These are phyloP conservation scores for Phrynosoma platyrhinos DNA, from an alignment of 2,113 vertebrate species.

Conservation along the genomic window DNA sequence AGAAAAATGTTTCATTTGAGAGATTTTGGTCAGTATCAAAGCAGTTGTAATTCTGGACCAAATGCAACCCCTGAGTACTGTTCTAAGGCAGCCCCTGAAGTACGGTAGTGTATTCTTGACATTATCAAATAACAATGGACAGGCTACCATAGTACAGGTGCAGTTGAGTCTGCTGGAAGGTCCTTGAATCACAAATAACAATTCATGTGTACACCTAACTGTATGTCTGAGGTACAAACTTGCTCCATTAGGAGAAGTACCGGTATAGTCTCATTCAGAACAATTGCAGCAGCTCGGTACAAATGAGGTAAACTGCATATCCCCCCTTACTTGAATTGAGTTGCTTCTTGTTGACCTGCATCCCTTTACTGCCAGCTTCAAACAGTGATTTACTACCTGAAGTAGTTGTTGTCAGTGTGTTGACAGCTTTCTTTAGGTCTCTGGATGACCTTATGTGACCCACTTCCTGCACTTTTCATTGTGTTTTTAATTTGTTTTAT, in stretches of 20 bases:
- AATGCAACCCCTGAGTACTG: too few relatives aligned
- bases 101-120: too few relatives aligned
- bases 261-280: not conserved
- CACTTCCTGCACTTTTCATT: too few relatives aligned
- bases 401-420: not conserved
- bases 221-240: not conserved
- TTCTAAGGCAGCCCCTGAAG: too few relatives aligned
- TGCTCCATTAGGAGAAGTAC: not conserved
- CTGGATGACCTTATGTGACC: not conserved
- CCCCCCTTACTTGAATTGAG: not conserved
- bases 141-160: not conserved
- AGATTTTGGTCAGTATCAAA: too few relatives aligned
- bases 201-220: not conserved
- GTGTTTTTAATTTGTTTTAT: too few relatives aligned
- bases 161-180: not conserved
- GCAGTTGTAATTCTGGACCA: too few relatives aligned
- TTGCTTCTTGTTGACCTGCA: not conserved
- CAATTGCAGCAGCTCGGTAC: not conserved
- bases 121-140: not conserved
- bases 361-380: not conserved
- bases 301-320: not conserved
- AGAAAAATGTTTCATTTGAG: too few relatives aligned
- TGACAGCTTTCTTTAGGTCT: not conserved
- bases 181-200: not conserved
- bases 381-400: not conserved